Percentiles rank a stretch among this genome's conserved stretches.
Conservation (phyloP, 2,888 invertebrate genomes). For the Melinopterus prodromus region DNA sequence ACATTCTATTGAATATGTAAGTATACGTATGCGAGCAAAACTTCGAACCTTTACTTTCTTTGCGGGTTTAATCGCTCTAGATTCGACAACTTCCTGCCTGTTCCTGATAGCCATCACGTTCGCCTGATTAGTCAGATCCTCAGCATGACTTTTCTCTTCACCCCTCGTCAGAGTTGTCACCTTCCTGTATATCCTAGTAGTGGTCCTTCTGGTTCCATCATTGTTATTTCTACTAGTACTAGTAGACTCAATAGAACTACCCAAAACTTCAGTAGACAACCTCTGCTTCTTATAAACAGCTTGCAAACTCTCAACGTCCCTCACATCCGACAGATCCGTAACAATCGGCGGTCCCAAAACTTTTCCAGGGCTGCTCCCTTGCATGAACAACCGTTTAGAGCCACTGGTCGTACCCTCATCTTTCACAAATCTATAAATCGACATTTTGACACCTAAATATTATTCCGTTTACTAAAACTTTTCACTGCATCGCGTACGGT, state of each 20-base stretch:
- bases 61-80: conserved; percentile 65
- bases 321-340: conserved; percentile 52
- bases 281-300: conserved; percentile 84
- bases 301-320: conserved; percentile 68
- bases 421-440: conserved; percentile 79
- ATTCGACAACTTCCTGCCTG: conserved; percentile 65
- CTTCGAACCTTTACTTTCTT: conserved; percentile 79
- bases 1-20: not conserved
- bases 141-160: conserved; percentile 79
- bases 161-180: conserved; percentile 89
- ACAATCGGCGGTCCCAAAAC: conserved; percentile 55
- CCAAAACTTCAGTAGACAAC: conserved; percentile 84
- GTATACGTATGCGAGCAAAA: not conserved
- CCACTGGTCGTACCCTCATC: conserved; percentile 65
- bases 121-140: conserved; percentile 72
- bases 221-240: conserved; percentile 83
- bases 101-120: conserved; percentile 65
- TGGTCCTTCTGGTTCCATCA: conserved; percentile 82
- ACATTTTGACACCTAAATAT: too few species aligned
- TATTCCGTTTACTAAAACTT: not conserved
- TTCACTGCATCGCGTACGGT: not conserved
- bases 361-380: conserved; percentile 61
- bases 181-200: conserved; percentile 86
- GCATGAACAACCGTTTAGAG: conserved; percentile 77
- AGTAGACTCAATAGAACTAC: conserved; percentile 84